Conservation (phyloP, 2,888 invertebrate species). For the Tenodera sinensis region DNA sequence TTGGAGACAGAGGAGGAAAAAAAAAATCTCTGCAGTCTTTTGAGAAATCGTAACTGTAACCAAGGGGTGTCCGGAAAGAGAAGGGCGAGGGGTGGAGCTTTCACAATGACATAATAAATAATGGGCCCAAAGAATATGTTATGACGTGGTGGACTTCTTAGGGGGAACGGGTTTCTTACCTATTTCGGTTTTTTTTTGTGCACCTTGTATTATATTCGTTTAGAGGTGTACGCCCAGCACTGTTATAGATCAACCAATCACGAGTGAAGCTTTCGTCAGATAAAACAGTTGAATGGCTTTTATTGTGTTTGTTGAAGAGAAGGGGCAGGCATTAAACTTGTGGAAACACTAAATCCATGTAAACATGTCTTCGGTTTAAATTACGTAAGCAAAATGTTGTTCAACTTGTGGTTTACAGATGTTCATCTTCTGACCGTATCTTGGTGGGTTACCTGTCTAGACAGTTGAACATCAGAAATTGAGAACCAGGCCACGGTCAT, state of each 20-base stretch:
- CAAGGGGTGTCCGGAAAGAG: background rate
- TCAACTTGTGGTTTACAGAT: background rate
- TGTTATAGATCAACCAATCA: constrained; percentile 15
- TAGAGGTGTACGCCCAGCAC: constrained; percentile 9
- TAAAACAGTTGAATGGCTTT: background rate
- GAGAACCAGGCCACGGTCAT: too few relatives aligned
- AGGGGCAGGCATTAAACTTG: background rate
- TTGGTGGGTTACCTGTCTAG: too few relatives aligned
- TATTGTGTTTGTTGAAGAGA: background rate
- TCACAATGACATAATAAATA: constrained; percentile 23
- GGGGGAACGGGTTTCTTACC: background rate
- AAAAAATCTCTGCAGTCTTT: background rate
- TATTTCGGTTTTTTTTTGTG: background rate
- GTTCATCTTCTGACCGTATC: background rate
- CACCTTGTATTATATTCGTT: background rate
- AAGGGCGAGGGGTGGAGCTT: background rate
- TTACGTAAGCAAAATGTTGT: background rate
- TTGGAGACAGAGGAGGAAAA: background rate
- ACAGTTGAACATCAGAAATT: background rate
- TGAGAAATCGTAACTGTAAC: constrained; percentile 11
- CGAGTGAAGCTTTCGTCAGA: background rate
- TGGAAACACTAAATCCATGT: background rate
- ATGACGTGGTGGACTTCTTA: background rate
- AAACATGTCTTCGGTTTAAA: background rate
- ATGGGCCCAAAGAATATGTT: constrained; percentile 16